Conservation (phyloP, 1,140 invertebrate species). For the Cryptotermes secundus region DNA sequence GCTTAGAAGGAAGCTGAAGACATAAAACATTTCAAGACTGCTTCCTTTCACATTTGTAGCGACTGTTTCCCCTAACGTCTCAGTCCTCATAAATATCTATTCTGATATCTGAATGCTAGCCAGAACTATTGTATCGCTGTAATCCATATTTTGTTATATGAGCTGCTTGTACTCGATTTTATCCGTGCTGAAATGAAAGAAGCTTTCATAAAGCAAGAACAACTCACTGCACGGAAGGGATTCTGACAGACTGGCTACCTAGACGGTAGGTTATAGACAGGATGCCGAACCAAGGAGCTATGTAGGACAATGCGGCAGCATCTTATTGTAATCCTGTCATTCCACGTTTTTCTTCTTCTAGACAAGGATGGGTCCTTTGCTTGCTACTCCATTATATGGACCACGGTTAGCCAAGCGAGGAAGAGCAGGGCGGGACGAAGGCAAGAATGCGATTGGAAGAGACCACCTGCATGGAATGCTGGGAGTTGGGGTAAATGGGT, state of each 20-base stretch:
- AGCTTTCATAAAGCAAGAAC: neutral
- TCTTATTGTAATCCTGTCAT: neutral
- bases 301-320: neutral
- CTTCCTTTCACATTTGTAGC: no score
- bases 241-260: neutral
- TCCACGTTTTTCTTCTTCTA: neutral
- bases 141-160: no score
- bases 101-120: no score
- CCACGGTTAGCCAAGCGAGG: neutral
- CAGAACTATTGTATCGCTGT: no score
- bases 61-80: no score
- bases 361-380: neutral
- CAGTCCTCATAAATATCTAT: no score
- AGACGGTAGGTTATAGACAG: no score
- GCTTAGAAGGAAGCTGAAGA: no score
- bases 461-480: slow-evolving; percentile 2
- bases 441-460: neutral
- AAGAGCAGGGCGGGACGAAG: neutral
- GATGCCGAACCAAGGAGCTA: neutral
- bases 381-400: neutral
- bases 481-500: neutral
- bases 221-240: neutral
- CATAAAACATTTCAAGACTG: no score
- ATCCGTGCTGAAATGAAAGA: neutral
- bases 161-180: neutral